These are phyloP conservation scores for Crypturellus undulatus DNA, from an alignment of 2,113 vertebrate genomes.

Conservation along the genomic window DNA sequence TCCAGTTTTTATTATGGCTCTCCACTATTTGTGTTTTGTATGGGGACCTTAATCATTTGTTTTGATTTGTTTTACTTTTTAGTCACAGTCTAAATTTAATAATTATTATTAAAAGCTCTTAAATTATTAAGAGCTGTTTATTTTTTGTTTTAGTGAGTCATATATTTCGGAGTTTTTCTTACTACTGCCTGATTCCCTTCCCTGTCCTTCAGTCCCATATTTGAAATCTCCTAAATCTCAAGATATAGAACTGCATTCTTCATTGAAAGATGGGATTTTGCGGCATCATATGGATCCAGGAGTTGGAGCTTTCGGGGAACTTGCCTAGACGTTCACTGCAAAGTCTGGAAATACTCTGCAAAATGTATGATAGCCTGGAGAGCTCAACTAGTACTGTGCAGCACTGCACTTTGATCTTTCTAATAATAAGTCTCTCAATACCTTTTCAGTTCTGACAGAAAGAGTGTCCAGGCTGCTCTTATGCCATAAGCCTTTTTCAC, in stretches of 20 bases:
- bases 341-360: background rate
- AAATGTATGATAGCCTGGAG: conserved; percentile 16
- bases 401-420: conserved; percentile 31
- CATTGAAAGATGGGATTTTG: conserved; percentile 11
- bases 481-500: conserved; percentile 9
- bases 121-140: background rate
- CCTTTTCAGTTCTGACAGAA: conserved; percentile 46
- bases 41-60: background rate
- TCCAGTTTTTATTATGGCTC: background rate
- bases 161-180: background rate
- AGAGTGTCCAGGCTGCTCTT: conserved; percentile 15
- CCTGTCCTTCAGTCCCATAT: background rate
- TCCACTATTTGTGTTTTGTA: background rate
- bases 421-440: conserved; percentile 34
- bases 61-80: background rate
- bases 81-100: background rate
- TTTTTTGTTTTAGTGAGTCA: background rate
- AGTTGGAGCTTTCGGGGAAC: background rate
- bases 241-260: background rate
- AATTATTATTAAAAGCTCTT: conserved; percentile 17
- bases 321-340: background rate
- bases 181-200: background rate
- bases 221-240: background rate
- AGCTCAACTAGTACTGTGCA: background rate
- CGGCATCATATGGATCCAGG: background rate